These are phyloP conservation scores for Charina bottae DNA, from an alignment of 2,113 vertebrate species.

Conservation along the genomic window DNA sequence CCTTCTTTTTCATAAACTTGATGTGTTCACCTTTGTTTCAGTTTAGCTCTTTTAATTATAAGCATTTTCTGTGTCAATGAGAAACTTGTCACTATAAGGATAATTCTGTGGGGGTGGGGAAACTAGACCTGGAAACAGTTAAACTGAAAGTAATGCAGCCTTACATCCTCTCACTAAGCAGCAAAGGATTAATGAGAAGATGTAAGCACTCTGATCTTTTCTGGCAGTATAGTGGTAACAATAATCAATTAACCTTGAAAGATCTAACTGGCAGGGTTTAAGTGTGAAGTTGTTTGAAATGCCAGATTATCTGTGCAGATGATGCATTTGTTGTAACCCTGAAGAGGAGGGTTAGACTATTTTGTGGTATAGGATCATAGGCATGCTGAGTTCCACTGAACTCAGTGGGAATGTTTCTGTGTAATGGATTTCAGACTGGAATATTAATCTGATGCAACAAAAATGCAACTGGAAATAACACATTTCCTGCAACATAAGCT, in stretches of 20 bases:
- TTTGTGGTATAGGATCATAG: slow-evolving; percentile 67
- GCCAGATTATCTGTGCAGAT: slow-evolving; percentile 73
- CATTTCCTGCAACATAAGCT: not conserved
- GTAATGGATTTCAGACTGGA: not conserved
- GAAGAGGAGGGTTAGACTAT: slow-evolving; percentile 68
- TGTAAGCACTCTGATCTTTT: slow-evolving; percentile 71
- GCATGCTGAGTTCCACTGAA: slow-evolving; percentile 57
- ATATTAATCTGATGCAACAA: not conserved
- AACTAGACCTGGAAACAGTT: slow-evolving; percentile 50
- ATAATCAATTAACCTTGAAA: slow-evolving; percentile 82
- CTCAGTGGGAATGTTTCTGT: not conserved
- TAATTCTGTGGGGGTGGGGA: slow-evolving; percentile 22
- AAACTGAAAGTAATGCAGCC: slow-evolving; percentile 41
- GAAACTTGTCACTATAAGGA: slow-evolving; percentile 44
- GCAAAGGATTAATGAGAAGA: slow-evolving; percentile 73
- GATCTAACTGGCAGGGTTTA: slow-evolving; percentile 74
- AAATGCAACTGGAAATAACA: not conserved
- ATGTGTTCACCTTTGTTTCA: slow-evolving; percentile 28
- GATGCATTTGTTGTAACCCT: slow-evolving; percentile 63
- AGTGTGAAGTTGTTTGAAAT: slow-evolving; percentile 75
- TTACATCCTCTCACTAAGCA: slow-evolving; percentile 64
- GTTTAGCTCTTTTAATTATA: not conserved
- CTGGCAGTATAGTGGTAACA: slow-evolving; percentile 75
- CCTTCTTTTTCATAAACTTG: slow-evolving; percentile 12
- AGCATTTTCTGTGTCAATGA: slow-evolving; percentile 37